Base-by-base conservation (phyloP, 1,140 invertebrate species). In the Papilio polytes region DNA sequence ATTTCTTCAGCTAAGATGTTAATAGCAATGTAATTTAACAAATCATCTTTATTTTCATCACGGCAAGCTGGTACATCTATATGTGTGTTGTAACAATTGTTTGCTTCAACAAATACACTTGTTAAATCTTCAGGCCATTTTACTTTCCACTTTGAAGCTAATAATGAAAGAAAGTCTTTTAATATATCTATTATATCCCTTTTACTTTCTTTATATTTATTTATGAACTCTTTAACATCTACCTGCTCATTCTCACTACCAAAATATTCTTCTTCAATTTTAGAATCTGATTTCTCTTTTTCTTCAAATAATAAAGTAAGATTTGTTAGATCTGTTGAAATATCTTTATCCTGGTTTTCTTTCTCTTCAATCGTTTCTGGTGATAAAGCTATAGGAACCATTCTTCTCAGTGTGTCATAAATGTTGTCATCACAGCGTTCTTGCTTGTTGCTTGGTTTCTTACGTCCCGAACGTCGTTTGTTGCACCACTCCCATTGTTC, bases 401-500 rank as follows among this genome's bases (percentile, higher is more conserved):
- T 96, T 90, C 96, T 96, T 80, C 97, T 96, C 26, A 98, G 93
- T 12, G 96, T 96, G 82, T 96, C 96, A 94, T 97, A 97, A 80
- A 96, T 96, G 80, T 95, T 96, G 84, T 96, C 96, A 81, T 96
- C 92, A 79, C 80, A 86, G 53, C 96, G 79, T 90, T 96, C 91
- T 90, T 95, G 80, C 89, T 93, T 79, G 91, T 94, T 85, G 93
- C 53, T 79, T 20, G 82, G 79, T 81, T 96, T 91, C 94, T 96
- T 97, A 72, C 97, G 88, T 3, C 97, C 96, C 3, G 97, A 97
- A 83, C 97, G 95, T 80, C 97, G 93, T 90, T 97, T 97, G 82
- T 96, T 97, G 84, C 97, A 97, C 96, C 97, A 97, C 31, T 97
- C 96, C 96, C 97, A 97, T 83, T 97, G 96, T 83, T 97, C 96